Conservation (phyloP, 2,797 vertebrate species). For the Hippopotamyrus pictus region DNA sequence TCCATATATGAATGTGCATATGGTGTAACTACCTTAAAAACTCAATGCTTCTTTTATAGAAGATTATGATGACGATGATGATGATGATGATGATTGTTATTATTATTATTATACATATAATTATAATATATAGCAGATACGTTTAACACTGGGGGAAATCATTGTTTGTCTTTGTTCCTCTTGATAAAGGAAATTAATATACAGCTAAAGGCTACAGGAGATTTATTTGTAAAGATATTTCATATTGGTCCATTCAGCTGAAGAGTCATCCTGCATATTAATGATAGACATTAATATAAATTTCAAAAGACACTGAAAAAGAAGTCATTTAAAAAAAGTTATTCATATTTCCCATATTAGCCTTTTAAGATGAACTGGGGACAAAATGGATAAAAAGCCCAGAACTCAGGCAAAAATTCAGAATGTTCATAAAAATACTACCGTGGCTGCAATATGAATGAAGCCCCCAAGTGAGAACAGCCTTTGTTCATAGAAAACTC, state of each 20-base stretch:
- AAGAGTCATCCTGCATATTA: neutral
- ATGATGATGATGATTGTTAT: neutral
- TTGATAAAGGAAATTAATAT: neutral
- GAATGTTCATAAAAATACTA: neutral
- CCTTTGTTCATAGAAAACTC: neutral
- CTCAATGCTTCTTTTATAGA: neutral
- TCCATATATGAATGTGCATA: neutral
- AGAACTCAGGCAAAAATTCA: neutral
- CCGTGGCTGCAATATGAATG: neutral
- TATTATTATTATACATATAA: neutral
- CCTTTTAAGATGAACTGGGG: neutral
- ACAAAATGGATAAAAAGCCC: neutral
- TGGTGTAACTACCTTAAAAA: neutral
- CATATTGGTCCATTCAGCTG: neutral
- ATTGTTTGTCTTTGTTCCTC: neutral
- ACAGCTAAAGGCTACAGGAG: neutral
- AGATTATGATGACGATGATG: neutral
- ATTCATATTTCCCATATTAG: neutral
- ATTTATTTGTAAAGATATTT: neutral
- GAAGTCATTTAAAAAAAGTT: neutral
- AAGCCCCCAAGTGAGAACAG: neutral
- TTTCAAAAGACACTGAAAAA: neutral
- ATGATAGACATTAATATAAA: neutral
- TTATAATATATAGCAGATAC: neutral
- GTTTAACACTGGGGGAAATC: neutral